Base-by-base conservation (phyloP, 2,888 invertebrate species). In the Ochropleura plecta region DNA sequence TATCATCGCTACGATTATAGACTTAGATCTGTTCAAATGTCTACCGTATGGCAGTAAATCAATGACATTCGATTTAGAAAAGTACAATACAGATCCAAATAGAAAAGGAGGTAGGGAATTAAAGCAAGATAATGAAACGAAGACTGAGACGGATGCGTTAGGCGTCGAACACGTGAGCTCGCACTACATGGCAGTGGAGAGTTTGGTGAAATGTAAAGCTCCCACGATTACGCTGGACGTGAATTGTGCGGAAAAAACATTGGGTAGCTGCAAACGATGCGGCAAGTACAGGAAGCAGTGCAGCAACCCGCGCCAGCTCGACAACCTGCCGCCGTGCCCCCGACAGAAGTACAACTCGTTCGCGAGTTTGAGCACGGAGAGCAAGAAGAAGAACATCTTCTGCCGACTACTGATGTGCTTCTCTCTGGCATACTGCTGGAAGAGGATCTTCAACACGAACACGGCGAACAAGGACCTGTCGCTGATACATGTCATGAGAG, bases 401-500 rank as follows among this genome's bases (percentile, higher is more conserved):
- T 91, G 92, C 42, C 91, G 91, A 68, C 86, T 96, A 48, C 84
- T 96, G 3, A 83, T 96, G 16, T 96, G 96, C 81, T 96, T 96
- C 81, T 96, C 96, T 0, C 67, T 96, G 2, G 93, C 91, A 64
- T 94, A 95, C 40, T 95, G 95, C 62, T 93, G 94, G 92, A 92
- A 90, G 76, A 94, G 95, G 81, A 92, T 96, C 8, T 95, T 96
- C 66, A 96, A 96, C 74, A 95, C 94, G 12, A 95, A 94, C 49
- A 94, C 94, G 82, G 96, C 97, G 12, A 95, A 94, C 73, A 97
- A 97, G 78, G 97, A 97, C 66, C 84, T 97, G 72, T 93, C 96
- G 5, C 91, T 97, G 14, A 96, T 98, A 63, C 97, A 98, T 86
- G 97, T 97, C 0, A 89, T 98, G 79, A 97, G 97, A 89, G 97